These are phyloP conservation scores for Nymphalis polychloros DNA, from an alignment of 2,888 invertebrate species.

Conservation along the genomic window DNA sequence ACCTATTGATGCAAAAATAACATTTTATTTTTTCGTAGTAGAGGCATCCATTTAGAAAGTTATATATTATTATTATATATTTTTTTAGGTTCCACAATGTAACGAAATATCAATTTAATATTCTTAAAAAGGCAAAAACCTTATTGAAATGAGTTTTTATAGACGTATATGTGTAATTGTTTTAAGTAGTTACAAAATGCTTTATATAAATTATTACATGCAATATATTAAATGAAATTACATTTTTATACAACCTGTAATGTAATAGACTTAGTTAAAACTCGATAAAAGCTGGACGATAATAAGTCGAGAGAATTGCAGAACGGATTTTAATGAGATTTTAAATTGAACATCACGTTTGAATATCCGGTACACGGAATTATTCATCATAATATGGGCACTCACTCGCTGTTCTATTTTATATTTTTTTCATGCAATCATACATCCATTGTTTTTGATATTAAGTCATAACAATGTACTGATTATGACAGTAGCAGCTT, in stretches of 20 bases:
- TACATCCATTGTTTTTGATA: no score
- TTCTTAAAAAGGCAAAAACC: no score
- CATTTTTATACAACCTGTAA: background rate
- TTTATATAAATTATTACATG: no score
- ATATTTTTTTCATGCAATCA: background rate
- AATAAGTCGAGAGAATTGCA: conserved; percentile 1
- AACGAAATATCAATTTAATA: no score
- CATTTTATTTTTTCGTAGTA: background rate
- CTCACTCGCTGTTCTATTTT: no score
- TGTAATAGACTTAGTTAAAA: background rate
- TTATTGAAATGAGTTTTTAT: no score
- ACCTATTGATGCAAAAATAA: background rate
- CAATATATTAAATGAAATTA: background rate
- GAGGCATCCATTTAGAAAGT: background rate
- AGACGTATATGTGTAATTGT: no score
- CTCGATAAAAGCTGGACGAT: conserved; percentile 1
- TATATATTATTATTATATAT: no score
- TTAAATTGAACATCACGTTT: conserved; percentile 6
- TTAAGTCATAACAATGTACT: no score
- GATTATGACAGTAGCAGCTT: no score
- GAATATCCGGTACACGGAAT: background rate
- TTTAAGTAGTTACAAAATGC: no score
- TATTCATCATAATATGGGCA: background rate
- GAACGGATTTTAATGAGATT: conserved; percentile 5
- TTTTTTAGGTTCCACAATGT: no score